Conservation (phyloP, 2,888 invertebrate species). For the Cheiracanthium punctorium region DNA sequence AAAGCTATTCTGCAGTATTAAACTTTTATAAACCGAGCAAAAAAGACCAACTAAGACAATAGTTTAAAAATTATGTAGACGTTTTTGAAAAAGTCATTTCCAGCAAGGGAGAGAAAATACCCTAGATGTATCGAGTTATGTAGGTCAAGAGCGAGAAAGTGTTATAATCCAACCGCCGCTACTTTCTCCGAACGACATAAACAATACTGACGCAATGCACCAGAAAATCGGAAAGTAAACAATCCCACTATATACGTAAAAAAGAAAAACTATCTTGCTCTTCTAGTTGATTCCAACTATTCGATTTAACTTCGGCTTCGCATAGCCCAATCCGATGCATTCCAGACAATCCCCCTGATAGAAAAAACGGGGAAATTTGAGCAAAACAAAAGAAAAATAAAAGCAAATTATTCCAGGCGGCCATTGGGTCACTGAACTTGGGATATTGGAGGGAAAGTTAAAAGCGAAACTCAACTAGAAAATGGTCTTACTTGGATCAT, state of each 20-base stretch:
- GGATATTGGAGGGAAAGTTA: not conserved
- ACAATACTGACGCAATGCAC: constrained; percentile 38
- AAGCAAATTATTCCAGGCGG: constrained; percentile 5
- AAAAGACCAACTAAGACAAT: too few relatives aligned
- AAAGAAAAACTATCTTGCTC: not conserved
- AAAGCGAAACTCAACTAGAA: not conserved
- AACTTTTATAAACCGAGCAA: too few relatives aligned
- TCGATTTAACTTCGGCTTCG: not conserved
- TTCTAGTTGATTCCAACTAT: not conserved
- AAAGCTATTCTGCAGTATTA: too few relatives aligned
- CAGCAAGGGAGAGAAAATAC: not conserved
- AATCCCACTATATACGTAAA: not conserved
- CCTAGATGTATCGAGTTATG: not conserved
- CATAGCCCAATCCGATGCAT: not conserved
- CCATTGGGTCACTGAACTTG: constrained; percentile 43
- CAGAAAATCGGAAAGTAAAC: constrained; percentile 31
- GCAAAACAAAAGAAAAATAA: too few relatives aligned
- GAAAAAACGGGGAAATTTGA: not conserved
- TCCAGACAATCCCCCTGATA: not conserved
- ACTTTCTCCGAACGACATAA: not conserved
- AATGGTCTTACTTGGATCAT: constrained; percentile 40
- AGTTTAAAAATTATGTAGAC: too few relatives aligned
- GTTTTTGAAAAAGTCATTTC: too few relatives aligned
- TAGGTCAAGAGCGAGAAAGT: constrained; percentile 3
- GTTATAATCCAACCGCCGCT: not conserved